Evolutionary conservation across 2,888 invertebrate species (phyloP), one percentile per base, ranked within the genome.

Genomic region (Luperina testacea): DNA sequence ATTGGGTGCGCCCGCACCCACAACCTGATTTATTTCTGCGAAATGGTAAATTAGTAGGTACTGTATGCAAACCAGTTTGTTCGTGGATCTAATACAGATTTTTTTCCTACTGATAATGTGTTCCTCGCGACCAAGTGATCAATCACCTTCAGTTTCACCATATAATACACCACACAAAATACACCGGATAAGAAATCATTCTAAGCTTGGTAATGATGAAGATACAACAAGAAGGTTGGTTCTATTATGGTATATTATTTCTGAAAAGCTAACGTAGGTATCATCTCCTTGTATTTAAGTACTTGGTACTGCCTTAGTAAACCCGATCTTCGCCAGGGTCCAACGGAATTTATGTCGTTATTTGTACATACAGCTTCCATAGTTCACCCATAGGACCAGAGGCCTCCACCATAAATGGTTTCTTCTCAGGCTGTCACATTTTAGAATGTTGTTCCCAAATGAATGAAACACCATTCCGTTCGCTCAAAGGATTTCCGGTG

Each of bases 401-500:
- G 17, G n/a, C 42, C 59, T 27, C 32, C 51, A 20, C 20, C 68
- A 32, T 65, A 9, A 68, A 20, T n/a, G 6, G 17, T 81, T 68
- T 68, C 57, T 69, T 79, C 67, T 38, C 63, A 80, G 51, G 42
- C 75, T 67, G 32, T 70, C 75, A 72, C 17, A 70, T 38, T 72
- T 69, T 80, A 84, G 80, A 76, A 75, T 65, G 84, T 76, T 32
- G 72, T 81, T 48, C 48, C 20, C 27, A 24, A 69, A 53, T 38
- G 24, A 70, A 53, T 57, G 17, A 72, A 64, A 75, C 45, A 53
- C 81, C 75, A 57, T 78, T 78, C 81, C 72, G 42, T 78, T 81
- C 64, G 17, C 32, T 53, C 48, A 67, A 61, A 81, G 78, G 82
- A 84, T 82, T 75, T 84, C 85, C 84, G 75, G 75, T 73, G 61